Evolutionary conservation across 2,888 invertebrate species (phyloP), one percentile per base, ranked within the genome.

Genomic region (Ceramica pisi): DNA sequence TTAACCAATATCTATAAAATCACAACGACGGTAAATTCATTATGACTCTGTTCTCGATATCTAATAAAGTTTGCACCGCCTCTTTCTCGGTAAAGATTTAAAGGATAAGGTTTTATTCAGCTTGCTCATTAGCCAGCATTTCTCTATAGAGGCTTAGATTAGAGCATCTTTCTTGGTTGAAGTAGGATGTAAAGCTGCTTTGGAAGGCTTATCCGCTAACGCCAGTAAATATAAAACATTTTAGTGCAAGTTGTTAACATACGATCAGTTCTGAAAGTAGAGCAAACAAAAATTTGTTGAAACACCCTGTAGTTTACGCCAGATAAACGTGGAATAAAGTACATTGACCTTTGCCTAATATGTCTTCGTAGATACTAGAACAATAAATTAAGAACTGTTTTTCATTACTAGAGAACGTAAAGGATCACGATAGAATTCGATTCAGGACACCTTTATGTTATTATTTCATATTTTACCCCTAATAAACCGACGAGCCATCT

Each of bases 71-170:
- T 50, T 38, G 3, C 23, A 41, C 3, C n/a, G 7, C n/a, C 10
- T 76, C 50, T 46, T 57, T 62, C 48, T 61, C 31, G 19, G 59
- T 26, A 48, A 46, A 53, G 23, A 31, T 46, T 59, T 67, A 59
- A 59, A 38, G 38, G 46, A 51, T 67, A 46, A 51, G 38, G 16
- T 53, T 51, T 60, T 78, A 57, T 77, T 69, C 50, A 56, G 59
- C 31, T 78, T 59, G 14, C 63, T 59, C 41, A 53, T 78, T 59
- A 78, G n/a, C 63, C 53, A 26, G 53, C 23, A 35, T 16, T 48
- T 57, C 10, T 57, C 23, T 51, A 23, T 12, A 48, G n/a, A 59
- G 23, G 19, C 23, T 31, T 38, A 23, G n/a, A 12, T 67, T 26
- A 6, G 10, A 51, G 14, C 35, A 51, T 56, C n/a, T 51, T 63